Conservation (phyloP, 2,113 vertebrate species). For the Cygnus buccinator region DNA sequence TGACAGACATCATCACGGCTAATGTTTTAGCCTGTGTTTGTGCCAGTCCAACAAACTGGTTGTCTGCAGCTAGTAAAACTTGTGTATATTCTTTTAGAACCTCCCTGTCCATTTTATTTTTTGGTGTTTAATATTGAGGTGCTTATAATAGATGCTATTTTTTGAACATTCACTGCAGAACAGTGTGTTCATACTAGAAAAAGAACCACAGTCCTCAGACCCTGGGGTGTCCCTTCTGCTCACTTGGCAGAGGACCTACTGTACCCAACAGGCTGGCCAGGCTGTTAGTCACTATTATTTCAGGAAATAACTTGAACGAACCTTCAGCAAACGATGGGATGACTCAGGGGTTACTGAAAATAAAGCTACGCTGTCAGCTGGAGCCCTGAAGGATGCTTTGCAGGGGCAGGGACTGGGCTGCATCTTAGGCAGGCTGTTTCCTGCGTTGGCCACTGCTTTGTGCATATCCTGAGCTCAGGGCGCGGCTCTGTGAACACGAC, state of each 20-base stretch:
- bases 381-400: background rate
- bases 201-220: background rate
- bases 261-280: background rate
- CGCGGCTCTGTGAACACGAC: background rate
- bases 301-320: background rate
- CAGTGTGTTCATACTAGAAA: background rate
- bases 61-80: background rate
- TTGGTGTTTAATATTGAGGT: background rate
- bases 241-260: background rate
- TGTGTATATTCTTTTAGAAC: background rate
- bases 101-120: background rate
- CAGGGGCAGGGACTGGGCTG: background rate
- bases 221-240: background rate
- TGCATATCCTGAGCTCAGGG: background rate
- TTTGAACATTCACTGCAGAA: background rate
- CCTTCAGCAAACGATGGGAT: background rate
- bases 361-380: background rate
- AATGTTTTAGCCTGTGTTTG: background rate
- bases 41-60: background rate
- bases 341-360: constrained; percentile 11
- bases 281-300: constrained; percentile 5
- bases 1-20: background rate
- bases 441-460: fast-evolving
- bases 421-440: background rate
- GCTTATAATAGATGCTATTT: background rate